Evolutionary conservation across 2,113 vertebrate species (phyloP), one percentile per base, ranked within the genome.

Genomic region (Cromileptes altivelis): DNA sequence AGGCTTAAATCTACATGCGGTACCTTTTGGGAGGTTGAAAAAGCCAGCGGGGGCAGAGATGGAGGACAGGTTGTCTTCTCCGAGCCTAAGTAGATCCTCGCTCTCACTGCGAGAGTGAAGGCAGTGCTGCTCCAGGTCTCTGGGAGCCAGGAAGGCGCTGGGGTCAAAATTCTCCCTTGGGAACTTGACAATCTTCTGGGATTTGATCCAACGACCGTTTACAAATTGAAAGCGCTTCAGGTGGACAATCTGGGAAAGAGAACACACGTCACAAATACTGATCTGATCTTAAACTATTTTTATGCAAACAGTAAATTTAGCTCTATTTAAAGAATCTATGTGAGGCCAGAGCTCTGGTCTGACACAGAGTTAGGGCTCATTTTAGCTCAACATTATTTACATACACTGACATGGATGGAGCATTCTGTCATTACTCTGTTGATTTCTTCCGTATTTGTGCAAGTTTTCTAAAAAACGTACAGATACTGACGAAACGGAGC

Each of bases 111-210:
- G 96, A 0, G 93, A 94, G 75, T 96, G 96, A 78, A 90, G 91
- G 91, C 92, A 33, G 88, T 93, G 95, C 69, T 96, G 91, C 89
- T 93, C 93, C 0, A 95, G 94, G 85, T 98, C 97, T 94, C 96
- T 96, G 57, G 98, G 98, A 79, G 97, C 97, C 95, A 99, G 94
- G 92, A 99, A 99, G 88, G 97, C 97, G 94, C 97, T 97, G 73
- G 98, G 98, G 93, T 99, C 97, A 89, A 99, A 99, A 60, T 87
- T 97, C 93, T 97, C 97, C 58, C 97, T 84, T 23, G 98, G 98
- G 88, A 99, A 99, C 92, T 99, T 99, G 72, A 99, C 98, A 11
- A 99, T 99, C 94, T 99, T 99, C 93, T 99, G 98, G 33, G 98
- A 99, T 87, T 99, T 99, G 93, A 99, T 99, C 98, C 98, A 99